A percentile compares a stretch with the other conserved stretches of the same genome.
These are phyloP conservation scores for Drosophila gaucha DNA, from an alignment of 2,888 invertebrate genomes.

Conservation along the genomic window DNA sequence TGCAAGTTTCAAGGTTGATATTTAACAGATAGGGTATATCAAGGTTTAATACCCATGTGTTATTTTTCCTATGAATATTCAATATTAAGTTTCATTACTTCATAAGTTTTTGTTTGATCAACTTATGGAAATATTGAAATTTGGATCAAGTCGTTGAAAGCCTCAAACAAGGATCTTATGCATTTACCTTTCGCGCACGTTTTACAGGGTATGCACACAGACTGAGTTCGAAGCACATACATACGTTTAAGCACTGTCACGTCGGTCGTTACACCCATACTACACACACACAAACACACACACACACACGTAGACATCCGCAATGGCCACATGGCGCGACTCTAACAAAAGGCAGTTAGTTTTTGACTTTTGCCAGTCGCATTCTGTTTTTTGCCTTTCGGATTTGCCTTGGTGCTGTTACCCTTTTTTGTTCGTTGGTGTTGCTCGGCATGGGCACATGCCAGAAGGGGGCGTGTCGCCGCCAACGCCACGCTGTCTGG, in stretches of 20 bases:
- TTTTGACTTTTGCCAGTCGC: constrained; percentile 72
- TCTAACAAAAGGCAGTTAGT: constrained; percentile 76
- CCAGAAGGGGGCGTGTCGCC: constrained; percentile 43
- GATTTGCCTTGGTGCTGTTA: constrained; percentile 32
- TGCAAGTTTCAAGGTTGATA: no score
- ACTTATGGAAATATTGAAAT: no score
- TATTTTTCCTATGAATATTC: no score
- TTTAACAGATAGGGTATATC: no score
- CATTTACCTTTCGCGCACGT: background rate
- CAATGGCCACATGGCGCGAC: constrained; percentile 73
- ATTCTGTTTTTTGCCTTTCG: constrained; percentile 23
- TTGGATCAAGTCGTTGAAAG: no score
- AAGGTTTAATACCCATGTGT: no score
- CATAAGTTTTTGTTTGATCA: no score
- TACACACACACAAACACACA: constrained; percentile 15
- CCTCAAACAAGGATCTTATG: background rate
- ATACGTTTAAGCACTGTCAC: constrained; percentile 23
- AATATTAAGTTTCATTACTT: no score
- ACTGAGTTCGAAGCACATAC: constrained; percentile 28
- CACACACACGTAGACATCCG: constrained; percentile 37
- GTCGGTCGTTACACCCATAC: constrained; percentile 41
- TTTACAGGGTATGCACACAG: constrained; percentile 46
- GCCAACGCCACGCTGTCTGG: constrained; percentile 73
- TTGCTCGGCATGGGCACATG: background rate
- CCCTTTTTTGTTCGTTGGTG: constrained; percentile 50